phyloP scores from a whole-genome alignment of 2,888 invertebrate genomes.

The Opisthograptis luteolata region DNA sequence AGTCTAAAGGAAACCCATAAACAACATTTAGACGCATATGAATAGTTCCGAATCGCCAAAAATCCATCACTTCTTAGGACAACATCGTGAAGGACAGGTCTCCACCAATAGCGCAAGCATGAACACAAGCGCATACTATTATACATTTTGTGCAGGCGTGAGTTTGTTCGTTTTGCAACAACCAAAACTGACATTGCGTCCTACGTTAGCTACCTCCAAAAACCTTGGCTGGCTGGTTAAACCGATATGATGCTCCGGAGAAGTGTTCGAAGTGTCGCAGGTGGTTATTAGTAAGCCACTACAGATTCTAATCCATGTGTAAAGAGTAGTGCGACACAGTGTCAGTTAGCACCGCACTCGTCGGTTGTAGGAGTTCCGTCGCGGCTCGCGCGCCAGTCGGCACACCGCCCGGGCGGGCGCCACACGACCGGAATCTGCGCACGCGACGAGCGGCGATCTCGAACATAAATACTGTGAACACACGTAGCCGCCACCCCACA shows the following conservation, averaged over 20 bases:
- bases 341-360: slow-evolving; percentile 18
- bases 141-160: neutral
- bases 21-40: no score
- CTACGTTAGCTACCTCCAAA: neutral
- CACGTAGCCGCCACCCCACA: slow-evolving; percentile 61
- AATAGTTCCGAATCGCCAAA: neutral
- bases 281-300: neutral
- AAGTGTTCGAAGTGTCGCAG: neutral
- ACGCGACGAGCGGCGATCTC: slow-evolving; percentile 67
- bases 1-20: no score
- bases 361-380: slow-evolving; percentile 26
- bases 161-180: slow-evolving; percentile 6
- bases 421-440: slow-evolving; percentile 83
- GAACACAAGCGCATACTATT: slow-evolving; percentile 5
- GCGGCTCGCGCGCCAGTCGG: slow-evolving; percentile 65
- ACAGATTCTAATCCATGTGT: neutral
- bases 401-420: slow-evolving; percentile 83
- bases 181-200: neutral
- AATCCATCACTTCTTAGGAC: neutral
- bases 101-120: slow-evolving; percentile 7
- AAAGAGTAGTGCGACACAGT: slow-evolving; percentile 30
- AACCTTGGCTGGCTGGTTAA: neutral
- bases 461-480: slow-evolving; percentile 72
- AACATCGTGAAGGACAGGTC: slow-evolving; percentile 1
- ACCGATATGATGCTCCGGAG: neutral